Evolutionary conservation across 2,113 vertebrate species (phyloP), one percentile per base, ranked within the genome.

Genomic region (Oceanodroma tethys): DNA sequence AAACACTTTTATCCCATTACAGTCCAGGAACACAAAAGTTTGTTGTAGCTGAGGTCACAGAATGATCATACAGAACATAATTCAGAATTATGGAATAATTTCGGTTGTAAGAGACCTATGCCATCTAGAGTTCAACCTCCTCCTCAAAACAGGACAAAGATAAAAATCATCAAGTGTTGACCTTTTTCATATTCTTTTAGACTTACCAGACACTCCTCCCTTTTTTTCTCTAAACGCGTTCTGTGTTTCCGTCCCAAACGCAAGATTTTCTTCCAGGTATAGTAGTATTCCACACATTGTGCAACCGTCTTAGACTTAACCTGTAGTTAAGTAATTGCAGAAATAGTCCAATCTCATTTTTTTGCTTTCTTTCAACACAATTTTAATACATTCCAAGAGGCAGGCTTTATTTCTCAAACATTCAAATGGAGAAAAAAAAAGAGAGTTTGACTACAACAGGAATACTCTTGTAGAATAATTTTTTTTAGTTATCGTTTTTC

Each of bases 201-300:
- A 71, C 98, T 98, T 91, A 99, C 99, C 97, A 97, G 60, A 43
- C 95, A 98, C 21, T 98, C 98, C 2, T 98, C 98, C 70, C 98
- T 96, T 78, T 97, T 97, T 30, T 98, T 98, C 14, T 97, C 90
- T 34, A 98, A 97, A 23, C 98, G 98, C 15, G 98, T 98, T 73
- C 98, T 98, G 84, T 99, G 98, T 55, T 97, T 98, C 62, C 97
- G 97, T 53, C 98, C 98, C 79, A 99, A 90, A 55, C 97, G 98
- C 96, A 99, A 95, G 42, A 98, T 98, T 93, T 99, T 99, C 95
- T 99, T 99, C 99, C 99, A 99, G 1, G 98, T 99, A 63, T 99
- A 99, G 97, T 99, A 99, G 96, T 99, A 99, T 95, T 99, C 99
- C 56, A 99, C 99, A 66, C 99, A 99, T 67, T 99, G 98, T 82